Evolutionary conservation across 2,113 vertebrate genomes (phyloP), one percentile per base, ranked within the genome.

Genomic region (Pica pica): DNA sequence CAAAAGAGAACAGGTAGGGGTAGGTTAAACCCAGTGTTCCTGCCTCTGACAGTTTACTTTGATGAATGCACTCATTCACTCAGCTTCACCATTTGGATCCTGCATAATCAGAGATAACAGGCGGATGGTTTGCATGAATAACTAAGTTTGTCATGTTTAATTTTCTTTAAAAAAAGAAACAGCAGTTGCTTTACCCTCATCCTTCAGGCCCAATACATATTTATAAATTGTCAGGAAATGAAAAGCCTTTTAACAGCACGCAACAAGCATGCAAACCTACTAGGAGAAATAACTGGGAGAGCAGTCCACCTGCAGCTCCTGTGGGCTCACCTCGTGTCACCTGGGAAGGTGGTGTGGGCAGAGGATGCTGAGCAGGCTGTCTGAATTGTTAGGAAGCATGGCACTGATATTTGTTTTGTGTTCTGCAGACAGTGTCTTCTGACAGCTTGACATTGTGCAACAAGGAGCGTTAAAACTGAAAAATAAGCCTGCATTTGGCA

Each of bases 141-240:
- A 98, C 97, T 96, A 97, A 98, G 96, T 97, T 97, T 97, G 97
- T 97, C 98, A 96, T 97, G 96, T 94, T 96, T 98, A 96, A 98
- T 98, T 98, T 97, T 97, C 96, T 96, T 97, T 96, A 93, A 96
- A 96, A 98, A 97, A 95, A 97, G 96, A 85, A 93, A 94, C 95
- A 94, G 95, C 95, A 83, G 93, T 97, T 95, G 93, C 95, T 95
- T 93, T 92, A 95, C 96, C 86, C 94, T 95, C 74, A 93, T 97
- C 90, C 95, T 96, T 96, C 93, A 76, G 95, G 94, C 94, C 89
- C 83, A 76, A 96, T 98, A 92, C 96, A 97, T 98, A 97, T 97
- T 97, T 97, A 98, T 97, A 97, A 97, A 96, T 96, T 96, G 86
- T 97, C 88, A 90, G 92, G 94, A 95, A 95, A 92, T 89, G 80